These are phyloP conservation scores for Hippoglossus stenolepis DNA, from an alignment of 2,113 vertebrate genomes.

Conservation along the genomic window DNA sequence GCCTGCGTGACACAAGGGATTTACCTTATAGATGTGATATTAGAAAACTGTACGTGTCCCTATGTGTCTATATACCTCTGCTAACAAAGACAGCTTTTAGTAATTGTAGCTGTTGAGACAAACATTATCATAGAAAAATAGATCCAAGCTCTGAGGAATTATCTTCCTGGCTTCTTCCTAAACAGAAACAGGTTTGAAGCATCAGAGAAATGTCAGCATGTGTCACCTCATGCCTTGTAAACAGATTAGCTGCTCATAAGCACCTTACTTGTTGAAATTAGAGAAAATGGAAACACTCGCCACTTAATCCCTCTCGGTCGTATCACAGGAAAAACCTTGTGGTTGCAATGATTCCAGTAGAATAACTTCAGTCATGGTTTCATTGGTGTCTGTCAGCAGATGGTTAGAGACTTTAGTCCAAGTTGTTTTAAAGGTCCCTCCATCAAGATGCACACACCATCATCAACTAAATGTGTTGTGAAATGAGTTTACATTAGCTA, in stretches of 20 bases:
- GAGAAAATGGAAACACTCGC: neutral
- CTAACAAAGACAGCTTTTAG: neutral
- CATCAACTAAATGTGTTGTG: no score
- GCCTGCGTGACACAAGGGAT: slow-evolving; percentile 1
- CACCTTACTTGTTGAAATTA: neutral
- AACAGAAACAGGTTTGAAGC: neutral
- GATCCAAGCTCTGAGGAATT: neutral
- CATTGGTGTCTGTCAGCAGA: no score
- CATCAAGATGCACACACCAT: no score
- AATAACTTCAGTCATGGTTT: no score
- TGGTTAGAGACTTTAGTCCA: no score
- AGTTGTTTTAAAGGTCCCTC: no score
- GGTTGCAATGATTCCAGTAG: no score
- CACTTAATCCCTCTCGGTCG: neutral
- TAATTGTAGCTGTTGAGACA: no score
- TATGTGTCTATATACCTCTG: neutral
- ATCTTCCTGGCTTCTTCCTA: no score
- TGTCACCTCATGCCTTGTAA: neutral
- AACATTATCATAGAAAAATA: neutral
- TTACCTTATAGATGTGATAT: neutral
- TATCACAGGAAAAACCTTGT: no score
- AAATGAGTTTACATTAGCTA: no score
- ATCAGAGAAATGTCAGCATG: neutral
- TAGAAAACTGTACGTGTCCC: neutral
- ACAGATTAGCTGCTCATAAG: neutral